Base-by-base conservation (phyloP, 2,888 invertebrate species). In the Abrostola tripartita region DNA sequence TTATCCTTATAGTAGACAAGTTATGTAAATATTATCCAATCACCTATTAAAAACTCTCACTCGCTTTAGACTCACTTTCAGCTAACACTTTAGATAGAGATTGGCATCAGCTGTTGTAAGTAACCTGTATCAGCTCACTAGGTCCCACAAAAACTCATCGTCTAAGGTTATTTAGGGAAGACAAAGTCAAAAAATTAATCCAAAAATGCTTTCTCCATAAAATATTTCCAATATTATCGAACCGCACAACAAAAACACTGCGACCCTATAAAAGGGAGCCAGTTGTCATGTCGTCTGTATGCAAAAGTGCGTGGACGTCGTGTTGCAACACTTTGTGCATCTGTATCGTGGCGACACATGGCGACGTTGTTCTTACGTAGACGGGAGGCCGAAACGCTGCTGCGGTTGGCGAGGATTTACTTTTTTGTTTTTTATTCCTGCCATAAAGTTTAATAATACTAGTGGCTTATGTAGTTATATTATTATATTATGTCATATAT, bases 321-420 rank as follows among this genome's bases (percentile, higher is more conserved):
- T 83, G 84, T 81, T 78, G 85, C 84, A 85, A 83, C 86, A 85
- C 86, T 88, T 83, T 81, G 82, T 86, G 87, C 90, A 90, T 88
- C 85, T 86, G 89, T 81, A 79, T 70, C 77, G 73, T 65, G 83
- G 85, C 84, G 81, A 79, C 90, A 86, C 84, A 85, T 87, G 89
- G 79, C 80, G 77, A 59, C 61, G 67, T 61, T 69, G 12, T 51
- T 65, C 37, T 40, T 6, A 36, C 8, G 68, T 80, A 87, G 81
- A 88, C 90, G 85, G 65, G 88, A 89, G 85, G 57, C 5, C 47
- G 5, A 24, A 50, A 81, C 76, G 84, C 76, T 40, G 67, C 76
- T 40, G 67, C 76, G 56, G 5, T 71, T 64, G 6, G 37, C 61
- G 51, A 11, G 11, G 4, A n/a, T 38, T 11, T 12, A n/a, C 7